Evolutionary conservation across 2,888 invertebrate genomes (phyloP), one percentile per base, ranked within the genome.

Genomic region (Azorinus chamasolen): DNA sequence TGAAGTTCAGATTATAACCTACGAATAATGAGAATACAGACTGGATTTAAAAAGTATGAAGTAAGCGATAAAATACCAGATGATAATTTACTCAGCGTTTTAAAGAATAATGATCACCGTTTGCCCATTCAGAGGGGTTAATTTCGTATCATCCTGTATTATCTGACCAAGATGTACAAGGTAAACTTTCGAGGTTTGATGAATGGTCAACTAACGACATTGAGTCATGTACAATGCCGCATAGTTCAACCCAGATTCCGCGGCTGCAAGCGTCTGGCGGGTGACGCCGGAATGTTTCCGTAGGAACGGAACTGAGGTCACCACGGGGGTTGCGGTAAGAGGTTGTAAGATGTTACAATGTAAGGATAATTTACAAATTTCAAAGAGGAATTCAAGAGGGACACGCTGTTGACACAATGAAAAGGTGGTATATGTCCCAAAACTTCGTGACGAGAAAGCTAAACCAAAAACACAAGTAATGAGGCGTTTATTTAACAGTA

Each of bases 101-200:
- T 16, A 46, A 18, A 18, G 20, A 18, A 18, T 46, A 20, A 50
- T 50, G 22, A 24, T 12, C 50, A 50, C 50, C 20, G 18, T 50
- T n/a, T 50, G 50, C 12, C 20, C 24, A 50, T 12, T 22, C 50
- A 12, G 20, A 22, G 18, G 18, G 22, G 50, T 50, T 50, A 50
- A 22, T 50, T 50, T 20, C 50, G 12, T 50, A 50, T 50, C 50
- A 50, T 20, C 32, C 3, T 12, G 22, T 20, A 50, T 50, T 50
- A 50, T 50, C 50, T 50, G 50, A 20, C 22, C 50, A 50, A 3
- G 12, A 24, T 12, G 2, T 18, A 24, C 22, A 12, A 10, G 14
- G n/a, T 18, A 20, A 50, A 50, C 50, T 50, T 50, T 50, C 50
- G 18, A 10, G 50, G 18, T 50, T 50, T 50, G 50, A 50, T 50